Evolutionary conservation across 2,113 vertebrate species (phyloP).

Genomic region (Hippoglossus stenolepis): DNA sequence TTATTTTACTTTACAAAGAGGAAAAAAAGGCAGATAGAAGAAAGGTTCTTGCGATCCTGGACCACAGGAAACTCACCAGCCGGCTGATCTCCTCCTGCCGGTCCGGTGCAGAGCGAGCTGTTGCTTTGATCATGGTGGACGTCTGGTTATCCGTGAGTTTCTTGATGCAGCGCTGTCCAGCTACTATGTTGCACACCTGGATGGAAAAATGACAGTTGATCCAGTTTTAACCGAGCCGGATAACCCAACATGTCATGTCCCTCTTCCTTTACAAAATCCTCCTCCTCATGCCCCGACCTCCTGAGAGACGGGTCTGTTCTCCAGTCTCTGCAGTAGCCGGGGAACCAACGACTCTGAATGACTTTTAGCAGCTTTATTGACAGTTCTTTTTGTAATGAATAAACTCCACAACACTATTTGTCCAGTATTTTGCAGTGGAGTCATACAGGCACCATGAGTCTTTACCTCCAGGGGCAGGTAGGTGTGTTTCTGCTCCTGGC

Average conservation of each 20-base stretch:
- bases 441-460: too few species aligned
- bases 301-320: too few species aligned
- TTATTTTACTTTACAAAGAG: neutral
- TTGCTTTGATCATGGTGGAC: conserved; percentile 98
- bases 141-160: conserved; percentile 98
- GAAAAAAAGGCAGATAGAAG: neutral
- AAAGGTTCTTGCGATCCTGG: fast-evolving
- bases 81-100: conserved; percentile 96
- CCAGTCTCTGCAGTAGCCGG: too few species aligned
- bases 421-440: neutral
- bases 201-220: neutral
- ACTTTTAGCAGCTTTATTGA: too few species aligned
- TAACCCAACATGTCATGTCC: too few species aligned
- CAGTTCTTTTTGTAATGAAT: too few species aligned
- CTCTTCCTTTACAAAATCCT: too few species aligned
- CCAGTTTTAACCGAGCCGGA: too few species aligned
- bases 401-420: neutral
- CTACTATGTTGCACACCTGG: conserved; percentile 96
- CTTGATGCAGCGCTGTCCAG: conserved; percentile 96
- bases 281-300: too few species aligned
- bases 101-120: conserved; percentile 94
- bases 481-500: conserved; percentile 98
- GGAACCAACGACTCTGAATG: too few species aligned
- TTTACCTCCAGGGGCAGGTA: conserved; percentile 98
- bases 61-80: conserved; percentile 84